Percentiles rank a stretch among this genome's conserved stretches.
These are phyloP conservation scores for Palythoa grandiflora DNA, from an alignment of 92 coral and sea anemone genomes.

Conservation along the genomic window DNA sequence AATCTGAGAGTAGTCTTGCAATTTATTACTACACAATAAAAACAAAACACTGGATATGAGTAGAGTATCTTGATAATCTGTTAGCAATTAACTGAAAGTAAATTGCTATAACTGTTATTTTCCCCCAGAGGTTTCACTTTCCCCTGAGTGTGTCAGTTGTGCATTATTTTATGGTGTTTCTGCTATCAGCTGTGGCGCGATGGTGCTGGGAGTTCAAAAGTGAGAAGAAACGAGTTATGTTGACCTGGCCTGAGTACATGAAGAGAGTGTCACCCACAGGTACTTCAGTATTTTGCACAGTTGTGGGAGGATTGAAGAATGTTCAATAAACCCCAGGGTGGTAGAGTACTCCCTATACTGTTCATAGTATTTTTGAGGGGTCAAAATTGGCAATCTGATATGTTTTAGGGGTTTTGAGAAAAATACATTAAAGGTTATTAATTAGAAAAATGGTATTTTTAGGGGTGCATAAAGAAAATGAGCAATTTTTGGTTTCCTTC, in stretches of 20 bases:
- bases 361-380: too few relatives aligned
- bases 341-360: too few relatives aligned
- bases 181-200: constrained; percentile 79
- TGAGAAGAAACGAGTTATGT: constrained; percentile 74
- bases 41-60: neutral
- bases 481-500: too few relatives aligned
- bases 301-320: too few relatives aligned
- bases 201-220: constrained; percentile 86
- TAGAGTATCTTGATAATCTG: neutral
- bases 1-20: too few relatives aligned
- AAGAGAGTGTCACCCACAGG: constrained; percentile 95
- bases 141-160: constrained; percentile 92
- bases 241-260: constrained; percentile 88
- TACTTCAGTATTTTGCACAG: neutral
- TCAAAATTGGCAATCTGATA: too few relatives aligned
- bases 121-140: constrained; percentile 82
- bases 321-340: too few relatives aligned
- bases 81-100: neutral
- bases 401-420: too few relatives aligned
- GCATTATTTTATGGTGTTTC: constrained; percentile 87
- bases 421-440: too few relatives aligned
- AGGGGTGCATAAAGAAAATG: too few relatives aligned
- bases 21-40: too few relatives aligned
- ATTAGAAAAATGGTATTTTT: too few relatives aligned
- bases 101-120: constrained; percentile 4